A percentile compares a stretch with the other conserved stretches of the same genome.
phyloP scores from a whole-genome alignment of 2,113 vertebrate genomes.

The Tauraco erythrolophus region DNA sequence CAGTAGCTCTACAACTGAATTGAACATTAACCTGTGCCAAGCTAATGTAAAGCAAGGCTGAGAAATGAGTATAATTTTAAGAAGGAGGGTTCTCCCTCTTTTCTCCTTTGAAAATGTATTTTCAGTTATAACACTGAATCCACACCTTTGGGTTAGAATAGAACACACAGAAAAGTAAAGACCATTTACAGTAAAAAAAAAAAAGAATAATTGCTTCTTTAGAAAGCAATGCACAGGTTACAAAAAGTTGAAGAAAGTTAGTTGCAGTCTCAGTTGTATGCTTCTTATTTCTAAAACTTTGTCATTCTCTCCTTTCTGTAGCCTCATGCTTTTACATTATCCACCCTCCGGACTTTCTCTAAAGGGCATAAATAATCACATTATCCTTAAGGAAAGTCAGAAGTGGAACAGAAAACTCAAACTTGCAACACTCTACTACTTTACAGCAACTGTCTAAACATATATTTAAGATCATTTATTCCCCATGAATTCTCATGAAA shows the following conservation, averaged over 20 bases:
- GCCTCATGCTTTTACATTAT: neutral
- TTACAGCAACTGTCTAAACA: neutral
- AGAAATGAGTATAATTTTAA: neutral
- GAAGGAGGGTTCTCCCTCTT: accelerated
- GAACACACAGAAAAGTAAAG: neutral
- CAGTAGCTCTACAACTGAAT: neutral
- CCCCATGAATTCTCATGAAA: neutral
- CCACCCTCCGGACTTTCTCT: neutral
- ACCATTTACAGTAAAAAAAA: accelerated
- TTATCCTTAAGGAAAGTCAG: neutral
- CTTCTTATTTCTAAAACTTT: neutral
- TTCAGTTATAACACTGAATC: neutral
- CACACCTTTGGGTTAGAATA: neutral
- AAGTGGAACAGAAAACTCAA: neutral
- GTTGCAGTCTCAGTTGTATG: neutral
- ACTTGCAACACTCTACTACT: neutral
- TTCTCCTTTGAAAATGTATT: neutral
- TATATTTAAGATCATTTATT: neutral
- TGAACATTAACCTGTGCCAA: neutral
- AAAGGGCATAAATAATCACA: neutral
- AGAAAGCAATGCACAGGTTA: neutral
- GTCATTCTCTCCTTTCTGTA: neutral
- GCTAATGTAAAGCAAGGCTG: neutral
- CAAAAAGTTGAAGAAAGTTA: neutral
- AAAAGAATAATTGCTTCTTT: neutral